Base-by-base conservation (phyloP, 1,140 invertebrate genomes). In the Zaprionus inermis region DNA sequence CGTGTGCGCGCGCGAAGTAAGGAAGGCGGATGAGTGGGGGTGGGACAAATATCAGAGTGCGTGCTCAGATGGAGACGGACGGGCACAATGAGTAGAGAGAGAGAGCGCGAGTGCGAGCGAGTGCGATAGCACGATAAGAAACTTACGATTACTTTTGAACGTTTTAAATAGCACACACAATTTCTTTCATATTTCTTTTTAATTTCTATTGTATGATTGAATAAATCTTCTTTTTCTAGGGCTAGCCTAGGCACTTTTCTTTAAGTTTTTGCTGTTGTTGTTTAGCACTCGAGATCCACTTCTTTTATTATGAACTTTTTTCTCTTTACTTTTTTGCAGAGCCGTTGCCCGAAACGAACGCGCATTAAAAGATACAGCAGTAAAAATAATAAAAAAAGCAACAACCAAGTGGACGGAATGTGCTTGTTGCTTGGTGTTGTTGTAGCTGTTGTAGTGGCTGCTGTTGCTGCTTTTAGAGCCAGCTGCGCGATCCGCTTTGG, bases 201-300 rank as follows among this genome's bases (percentile, higher is more conserved):
- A 36, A 22, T 60, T 60, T 16, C 41, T 61, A 66, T 73, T 72
- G 41, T 76, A 67, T 73, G 66, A 79, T 78, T 79, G 75, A 72
- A 79, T 49, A 76, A 69, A 44, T 67, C 64, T 60, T 72, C 51
- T 44, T 68, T 54, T 56, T 56, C 49, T 64, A 59, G 68, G 78
- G 71, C 70, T 63, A 78, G 71, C 61, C 57, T 16, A 78, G 72
- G 76, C 78, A 78, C 72, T 70, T 65, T 46, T 69, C 72, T 49
- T 54, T 60, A 10, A n/a, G 14, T 32, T 32, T 32, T 32, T 32
- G 30, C 66, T 66, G 22, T 70, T 68, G 52, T 64, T 73, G 60
- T 74, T 77, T 65, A 79, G 70, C 77, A 80, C 78, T 71, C 44
- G 72, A 65, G 38, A 70, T 67, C 58, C 76, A 80, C 75, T 80